Percentiles rank a stretch among this genome's conserved stretches.
Conservation (phyloP, 2,797 vertebrate species). For the Cheirogaleus major region DNA sequence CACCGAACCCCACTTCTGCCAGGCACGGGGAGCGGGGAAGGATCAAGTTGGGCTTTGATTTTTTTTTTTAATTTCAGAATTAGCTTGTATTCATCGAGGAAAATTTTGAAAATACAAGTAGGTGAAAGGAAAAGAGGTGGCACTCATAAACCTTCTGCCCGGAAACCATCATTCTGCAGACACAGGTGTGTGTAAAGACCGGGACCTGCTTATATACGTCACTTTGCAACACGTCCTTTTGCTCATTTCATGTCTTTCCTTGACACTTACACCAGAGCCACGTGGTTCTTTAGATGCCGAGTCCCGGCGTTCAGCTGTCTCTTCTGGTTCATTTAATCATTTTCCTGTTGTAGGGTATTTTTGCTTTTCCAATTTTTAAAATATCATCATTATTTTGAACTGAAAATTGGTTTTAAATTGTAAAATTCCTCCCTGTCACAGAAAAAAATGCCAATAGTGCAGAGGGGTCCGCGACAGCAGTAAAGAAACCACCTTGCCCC, state of each 20-base stretch:
- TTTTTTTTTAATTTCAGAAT: not conserved
- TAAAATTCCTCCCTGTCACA: conserved; percentile 6
- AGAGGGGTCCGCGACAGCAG: not conserved
- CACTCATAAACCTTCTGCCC: not conserved
- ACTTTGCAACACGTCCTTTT: accelerated
- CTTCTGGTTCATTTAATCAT: not conserved
- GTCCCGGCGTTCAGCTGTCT: not conserved
- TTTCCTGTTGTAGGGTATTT: not conserved
- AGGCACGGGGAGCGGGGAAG: accelerated
- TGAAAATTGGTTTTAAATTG: conserved; percentile 46
- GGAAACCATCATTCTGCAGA: accelerated
- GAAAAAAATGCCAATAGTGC: not conserved
- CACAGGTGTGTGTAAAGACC: accelerated
- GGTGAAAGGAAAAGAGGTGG: not conserved
- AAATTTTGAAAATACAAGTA: not conserved
- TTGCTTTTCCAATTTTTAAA: not conserved
- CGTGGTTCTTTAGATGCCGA: accelerated
- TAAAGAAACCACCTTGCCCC: not conserved
- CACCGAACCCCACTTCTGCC: accelerated
- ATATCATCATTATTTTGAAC: conserved; percentile 41
- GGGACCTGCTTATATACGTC: accelerated
- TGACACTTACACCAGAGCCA: accelerated
- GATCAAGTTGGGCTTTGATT: not conserved
- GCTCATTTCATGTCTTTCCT: accelerated
- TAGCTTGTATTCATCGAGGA: not conserved